Evolutionary conservation across 2,113 vertebrate genomes (phyloP), one percentile per base, ranked within the genome.

Genomic region (Callaeas wilsoni): DNA sequence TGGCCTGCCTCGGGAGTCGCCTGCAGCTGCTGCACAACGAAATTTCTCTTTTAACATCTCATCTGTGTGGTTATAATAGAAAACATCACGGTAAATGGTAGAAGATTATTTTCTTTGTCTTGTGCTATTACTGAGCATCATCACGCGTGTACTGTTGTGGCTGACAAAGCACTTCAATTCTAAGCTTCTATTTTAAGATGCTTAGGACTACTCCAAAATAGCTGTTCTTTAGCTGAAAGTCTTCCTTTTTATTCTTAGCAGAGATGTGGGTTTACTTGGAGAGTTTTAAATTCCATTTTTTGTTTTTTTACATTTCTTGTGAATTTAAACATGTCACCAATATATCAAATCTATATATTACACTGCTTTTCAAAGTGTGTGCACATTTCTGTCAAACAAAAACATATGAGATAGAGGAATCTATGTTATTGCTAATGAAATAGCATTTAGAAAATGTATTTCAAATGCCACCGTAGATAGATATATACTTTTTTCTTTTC

Each of bases 171-270:
- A 44, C 47, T 82, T 62, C 19, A 85, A 50, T 85, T 89, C 81
- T 79, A 69, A 93, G 78, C 37, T 44, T 87, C 63, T 92, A 89
- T 92, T 93, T 96, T 91, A 84, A 95, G 79, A 78, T 76, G 53
- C 26, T 91, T 94, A 67, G 3, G 46, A 60, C 79, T 89, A 46
- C 39, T 89, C 63, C n/a, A 57, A 92, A 96, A 93, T 92, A 92
- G 70, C 83, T 80, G 57, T 74, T 87, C 82, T 92, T 96, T 86
- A 80, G 62, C 59, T 94, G 76, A 93, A 84, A 87, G 35, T 57
- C 33, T 60, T 71, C 47, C 46, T 79, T 79, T 83, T 52, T 95
- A 70, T 95, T 94, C 92, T 95, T 55, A 90, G 87, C 50, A 91
- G 79, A 93, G 55, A 69, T 57, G 76, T 87, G 75, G 75, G 68